phyloP scores from a whole-genome alignment of 2,888 invertebrate genomes.

The Zele albiditarsus region DNA sequence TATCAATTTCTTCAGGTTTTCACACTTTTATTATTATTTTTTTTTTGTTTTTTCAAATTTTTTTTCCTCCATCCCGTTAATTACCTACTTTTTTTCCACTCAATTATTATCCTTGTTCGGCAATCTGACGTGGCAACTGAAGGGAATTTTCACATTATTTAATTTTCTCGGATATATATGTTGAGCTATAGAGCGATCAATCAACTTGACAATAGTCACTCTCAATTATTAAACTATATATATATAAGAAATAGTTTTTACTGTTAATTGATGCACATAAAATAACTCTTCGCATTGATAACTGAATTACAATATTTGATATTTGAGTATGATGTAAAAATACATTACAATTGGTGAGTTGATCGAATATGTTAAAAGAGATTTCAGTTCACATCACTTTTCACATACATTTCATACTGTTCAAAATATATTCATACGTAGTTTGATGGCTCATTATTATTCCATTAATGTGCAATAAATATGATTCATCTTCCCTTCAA shows the following conservation, averaged over 20 bases:
- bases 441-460: not conserved
- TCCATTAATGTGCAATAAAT: not conserved
- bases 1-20: constrained; percentile 47
- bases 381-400: not conserved
- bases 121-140: constrained; percentile 27
- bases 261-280: not conserved
- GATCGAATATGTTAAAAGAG: not conserved
- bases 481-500: not conserved
- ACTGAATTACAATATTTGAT: not conserved
- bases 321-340: not conserved
- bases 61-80: constrained; percentile 28
- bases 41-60: constrained; percentile 23
- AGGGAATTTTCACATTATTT: constrained; percentile 16
- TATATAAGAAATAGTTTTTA: not conserved
- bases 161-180: not conserved
- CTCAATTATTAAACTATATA: constrained; percentile 9
- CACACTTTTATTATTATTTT: constrained; percentile 31
- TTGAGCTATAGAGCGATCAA: constrained; percentile 16
- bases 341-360: not conserved
- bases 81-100: constrained; percentile 27
- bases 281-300: constrained; percentile 16
- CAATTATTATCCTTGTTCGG: constrained; percentile 23
- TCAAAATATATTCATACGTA: not conserved
- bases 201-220: not conserved
- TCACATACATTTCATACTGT: not conserved